phyloP scores from a whole-genome alignment of 30 jellyfish, hydroid and myxozoan species.

The Pelagia noctiluca region DNA sequence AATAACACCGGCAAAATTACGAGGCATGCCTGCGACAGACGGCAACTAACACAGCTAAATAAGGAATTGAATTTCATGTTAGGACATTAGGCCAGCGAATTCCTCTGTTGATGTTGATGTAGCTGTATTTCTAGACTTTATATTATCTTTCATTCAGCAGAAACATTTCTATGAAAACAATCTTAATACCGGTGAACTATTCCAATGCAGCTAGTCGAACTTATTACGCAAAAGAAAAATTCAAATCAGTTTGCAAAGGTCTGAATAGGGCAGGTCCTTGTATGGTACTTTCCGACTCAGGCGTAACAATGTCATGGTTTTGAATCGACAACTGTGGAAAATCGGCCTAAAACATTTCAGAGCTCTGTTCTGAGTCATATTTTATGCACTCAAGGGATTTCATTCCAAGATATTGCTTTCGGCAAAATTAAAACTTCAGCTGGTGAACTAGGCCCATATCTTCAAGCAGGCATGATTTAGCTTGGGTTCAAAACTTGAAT shows the following conservation, averaged over 20 bases:
- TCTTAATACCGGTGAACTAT: neutral
- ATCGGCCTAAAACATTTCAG: neutral
- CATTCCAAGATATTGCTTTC: too few species aligned
- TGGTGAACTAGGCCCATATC: too few species aligned
- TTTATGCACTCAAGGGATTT: too few species aligned
- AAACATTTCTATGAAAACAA: neutral
- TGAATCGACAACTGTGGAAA: neutral
- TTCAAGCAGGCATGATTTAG: too few species aligned
- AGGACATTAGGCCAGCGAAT: neutral
- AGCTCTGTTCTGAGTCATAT: neutral
- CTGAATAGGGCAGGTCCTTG: conserved; percentile 61
- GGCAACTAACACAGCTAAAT: conserved; percentile 39
- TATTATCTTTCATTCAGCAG: neutral
- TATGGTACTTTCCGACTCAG: conserved; percentile 17
- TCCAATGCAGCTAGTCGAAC: conserved; percentile 59
- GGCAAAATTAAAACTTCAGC: too few species aligned
- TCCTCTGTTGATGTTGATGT: neutral
- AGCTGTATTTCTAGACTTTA: neutral
- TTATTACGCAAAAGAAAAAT: conserved; percentile 56
- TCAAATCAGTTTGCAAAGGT: conserved; percentile 35
- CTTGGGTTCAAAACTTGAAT: too few species aligned
- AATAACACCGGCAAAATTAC: conserved; percentile 40
- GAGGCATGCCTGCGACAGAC: conserved; percentile 9
- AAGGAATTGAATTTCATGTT: conserved; percentile 27
- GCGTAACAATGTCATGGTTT: conserved; percentile 33